phyloP scores from a whole-genome alignment of 35 echinoderm and acorn worm genomes.

The Stichopus chloronotus region DNA sequence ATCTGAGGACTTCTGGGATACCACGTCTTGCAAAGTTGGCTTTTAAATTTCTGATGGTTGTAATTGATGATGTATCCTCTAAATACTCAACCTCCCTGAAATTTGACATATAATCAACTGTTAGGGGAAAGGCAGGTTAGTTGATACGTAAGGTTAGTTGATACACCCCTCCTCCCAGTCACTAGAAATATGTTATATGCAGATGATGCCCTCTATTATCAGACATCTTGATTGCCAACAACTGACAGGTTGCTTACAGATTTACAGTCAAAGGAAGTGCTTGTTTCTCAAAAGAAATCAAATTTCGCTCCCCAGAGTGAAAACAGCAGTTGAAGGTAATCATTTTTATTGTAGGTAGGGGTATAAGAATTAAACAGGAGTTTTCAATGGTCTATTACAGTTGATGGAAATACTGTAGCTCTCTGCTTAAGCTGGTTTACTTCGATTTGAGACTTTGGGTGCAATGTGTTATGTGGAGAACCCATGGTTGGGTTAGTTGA shows the following conservation, averaged over 20 bases:
- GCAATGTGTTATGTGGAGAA: slow-evolving; percentile 1
- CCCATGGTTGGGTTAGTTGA: slow-evolving; percentile 35
- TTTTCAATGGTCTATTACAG: not conserved
- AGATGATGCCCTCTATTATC: not conserved
- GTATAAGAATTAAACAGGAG: not conserved
- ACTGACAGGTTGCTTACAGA: not conserved
- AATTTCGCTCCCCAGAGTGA: slow-evolving; percentile 9
- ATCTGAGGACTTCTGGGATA: not conserved
- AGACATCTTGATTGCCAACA: not conserved
- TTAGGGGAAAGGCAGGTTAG: not conserved
- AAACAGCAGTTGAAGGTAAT: not conserved
- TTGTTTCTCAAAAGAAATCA: not conserved
- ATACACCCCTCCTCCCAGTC: not conserved
- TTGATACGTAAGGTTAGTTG: not conserved
- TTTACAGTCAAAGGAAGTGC: not conserved
- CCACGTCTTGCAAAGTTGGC: not conserved
- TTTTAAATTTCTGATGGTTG: not conserved
- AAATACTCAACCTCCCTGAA: too few species aligned
- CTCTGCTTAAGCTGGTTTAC: slow-evolving; percentile 24
- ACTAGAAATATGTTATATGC: not conserved
- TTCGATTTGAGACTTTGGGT: not conserved
- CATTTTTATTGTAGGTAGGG: slow-evolving; percentile 11
- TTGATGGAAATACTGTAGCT: slow-evolving; percentile 5
- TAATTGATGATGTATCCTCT: not conserved
- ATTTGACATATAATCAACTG: too few species aligned